phyloP scores from a whole-genome alignment of 2,797 vertebrate genomes.

The Tokudaia muenninki region DNA sequence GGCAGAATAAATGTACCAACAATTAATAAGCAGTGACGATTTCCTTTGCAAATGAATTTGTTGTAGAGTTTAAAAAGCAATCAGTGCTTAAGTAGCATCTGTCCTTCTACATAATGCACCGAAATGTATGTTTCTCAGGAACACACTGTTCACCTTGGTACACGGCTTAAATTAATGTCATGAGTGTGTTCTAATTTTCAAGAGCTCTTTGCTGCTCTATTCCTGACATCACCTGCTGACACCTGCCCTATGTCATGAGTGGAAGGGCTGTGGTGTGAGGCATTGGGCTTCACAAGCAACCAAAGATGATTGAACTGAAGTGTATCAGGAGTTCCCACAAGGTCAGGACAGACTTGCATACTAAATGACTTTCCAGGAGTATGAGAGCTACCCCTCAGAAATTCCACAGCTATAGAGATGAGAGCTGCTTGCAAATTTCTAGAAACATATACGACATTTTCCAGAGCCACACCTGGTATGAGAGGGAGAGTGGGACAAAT shows the following conservation, averaged over 20 bases:
- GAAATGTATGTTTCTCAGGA: background rate
- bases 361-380: background rate
- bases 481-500: background rate
- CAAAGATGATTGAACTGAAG: background rate
- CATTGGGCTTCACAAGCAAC: background rate
- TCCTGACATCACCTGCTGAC: background rate
- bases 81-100: conserved; percentile 10
- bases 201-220: background rate
- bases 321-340: background rate
- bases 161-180: background rate
- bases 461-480: background rate
- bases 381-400: background rate
- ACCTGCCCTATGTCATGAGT: background rate
- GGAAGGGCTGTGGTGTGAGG: background rate
- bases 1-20: background rate
- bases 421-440: background rate
- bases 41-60: conserved; percentile 51
- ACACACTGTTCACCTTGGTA: background rate
- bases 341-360: background rate
- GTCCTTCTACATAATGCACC: background rate
- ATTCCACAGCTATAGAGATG: background rate
- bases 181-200: background rate
- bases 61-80: background rate
- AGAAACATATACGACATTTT: background rate
- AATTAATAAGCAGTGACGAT: background rate